phyloP scores from a whole-genome alignment of 2,113 vertebrate genomes.

The Verasper variegatus region DNA sequence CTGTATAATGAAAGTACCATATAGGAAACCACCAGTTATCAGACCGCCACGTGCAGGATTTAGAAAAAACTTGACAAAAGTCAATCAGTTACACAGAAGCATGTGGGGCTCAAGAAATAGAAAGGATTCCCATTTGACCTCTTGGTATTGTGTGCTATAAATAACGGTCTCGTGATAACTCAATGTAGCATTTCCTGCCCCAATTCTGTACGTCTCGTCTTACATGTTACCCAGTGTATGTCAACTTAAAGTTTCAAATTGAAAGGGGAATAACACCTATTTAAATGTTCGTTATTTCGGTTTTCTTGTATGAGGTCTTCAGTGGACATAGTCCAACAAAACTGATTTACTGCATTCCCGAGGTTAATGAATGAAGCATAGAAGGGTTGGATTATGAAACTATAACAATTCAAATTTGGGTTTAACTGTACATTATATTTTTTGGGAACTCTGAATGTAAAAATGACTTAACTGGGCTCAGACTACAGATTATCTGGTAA shows the following conservation, averaged over 20 bases:
- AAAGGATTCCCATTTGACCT: slow-evolving; percentile 19
- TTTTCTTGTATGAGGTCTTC: slow-evolving; percentile 1
- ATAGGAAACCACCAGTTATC: slow-evolving; percentile 46
- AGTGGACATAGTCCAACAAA: slow-evolving; percentile 3
- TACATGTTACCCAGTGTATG: background rate
- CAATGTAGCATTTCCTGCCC: slow-evolving; percentile 10
- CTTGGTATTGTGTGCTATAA: background rate
- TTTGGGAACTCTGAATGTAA: background rate
- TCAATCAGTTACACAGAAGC: slow-evolving; percentile 36
- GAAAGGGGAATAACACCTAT: slow-evolving; percentile 18
- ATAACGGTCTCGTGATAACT: slow-evolving; percentile 1
- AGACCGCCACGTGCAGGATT: slow-evolving; percentile 47
- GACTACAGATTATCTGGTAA: too few relatives aligned
- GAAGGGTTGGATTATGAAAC: background rate
- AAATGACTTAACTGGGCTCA: too few relatives aligned
- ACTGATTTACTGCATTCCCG: background rate
- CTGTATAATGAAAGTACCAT: slow-evolving; percentile 23
- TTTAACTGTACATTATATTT: background rate
- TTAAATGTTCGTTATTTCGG: background rate
- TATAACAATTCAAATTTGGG: background rate
- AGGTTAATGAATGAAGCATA: background rate
- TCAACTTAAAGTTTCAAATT: slow-evolving; percentile 11
- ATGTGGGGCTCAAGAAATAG: slow-evolving; percentile 14
- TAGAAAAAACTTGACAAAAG: slow-evolving; percentile 35
- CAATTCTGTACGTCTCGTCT: slow-evolving; percentile 21